These are phyloP conservation scores for Limnephilus lunatus DNA, from an alignment of 2,888 invertebrate genomes.

Conservation along the genomic window DNA sequence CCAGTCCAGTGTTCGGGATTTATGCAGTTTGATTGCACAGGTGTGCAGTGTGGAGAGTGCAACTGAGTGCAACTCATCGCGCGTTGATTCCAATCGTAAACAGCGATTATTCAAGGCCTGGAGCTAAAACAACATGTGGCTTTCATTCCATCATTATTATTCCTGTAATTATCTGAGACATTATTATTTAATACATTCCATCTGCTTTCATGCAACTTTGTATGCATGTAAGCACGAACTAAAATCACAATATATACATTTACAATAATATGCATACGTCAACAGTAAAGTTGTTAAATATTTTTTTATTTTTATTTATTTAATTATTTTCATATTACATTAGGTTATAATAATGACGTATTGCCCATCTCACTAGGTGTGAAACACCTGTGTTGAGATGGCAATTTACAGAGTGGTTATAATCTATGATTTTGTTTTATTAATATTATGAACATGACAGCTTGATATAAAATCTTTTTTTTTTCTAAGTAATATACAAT, in stretches of 20 bases:
- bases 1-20: not conserved
- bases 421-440: no score
- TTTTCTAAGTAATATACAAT: no score
- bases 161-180: not conserved
- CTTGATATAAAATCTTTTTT: no score
- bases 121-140: not conserved
- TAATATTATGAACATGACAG: no score
- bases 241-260: not conserved
- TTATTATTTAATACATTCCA: not conserved
- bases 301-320: no score
- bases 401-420: no score
- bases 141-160: not conserved
- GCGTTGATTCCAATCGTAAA: not conserved
- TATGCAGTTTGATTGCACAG: conserved; percentile 14
- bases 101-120: not conserved
- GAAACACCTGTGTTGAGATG: no score
- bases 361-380: no score
- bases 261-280: not conserved
- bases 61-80: not conserved
- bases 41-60: not conserved
- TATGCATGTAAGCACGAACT: not conserved
- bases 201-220: not conserved
- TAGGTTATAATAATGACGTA: no score
- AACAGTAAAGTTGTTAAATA: no score
- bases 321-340: no score